phyloP scores from a whole-genome alignment of 1,140 invertebrate genomes.

The Lerema accius region DNA sequence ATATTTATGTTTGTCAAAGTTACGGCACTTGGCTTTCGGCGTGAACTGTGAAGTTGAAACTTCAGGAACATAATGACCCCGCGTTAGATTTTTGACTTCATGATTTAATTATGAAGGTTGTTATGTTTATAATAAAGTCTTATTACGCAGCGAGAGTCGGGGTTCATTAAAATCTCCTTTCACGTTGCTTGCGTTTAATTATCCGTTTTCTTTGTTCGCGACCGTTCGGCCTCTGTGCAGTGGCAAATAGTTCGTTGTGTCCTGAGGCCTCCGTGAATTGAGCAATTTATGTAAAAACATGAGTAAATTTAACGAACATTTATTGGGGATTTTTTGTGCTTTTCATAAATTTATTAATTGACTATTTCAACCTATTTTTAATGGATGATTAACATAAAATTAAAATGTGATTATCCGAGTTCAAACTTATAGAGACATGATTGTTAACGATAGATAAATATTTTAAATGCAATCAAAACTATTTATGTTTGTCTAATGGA shows the following conservation, averaged over 20 bases:
- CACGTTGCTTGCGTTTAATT: slow-evolving; percentile 72
- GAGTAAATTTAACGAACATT: not conserved
- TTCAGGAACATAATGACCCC: slow-evolving; percentile 8
- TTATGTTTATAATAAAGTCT: slow-evolving; percentile 73
- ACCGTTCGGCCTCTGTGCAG: slow-evolving; percentile 56
- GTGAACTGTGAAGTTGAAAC: not conserved
- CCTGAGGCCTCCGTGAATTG: slow-evolving; percentile 33
- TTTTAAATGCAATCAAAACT: too few relatives aligned
- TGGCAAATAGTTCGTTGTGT: slow-evolving; percentile 56
- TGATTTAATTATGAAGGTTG: slow-evolving; percentile 65
- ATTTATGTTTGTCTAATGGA: too few relatives aligned
- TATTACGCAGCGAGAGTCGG: slow-evolving; percentile 66
- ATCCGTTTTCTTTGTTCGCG: slow-evolving; percentile 76
- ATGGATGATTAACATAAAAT: too few relatives aligned
- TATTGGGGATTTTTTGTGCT: too few relatives aligned
- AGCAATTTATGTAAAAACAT: slow-evolving; percentile 32
- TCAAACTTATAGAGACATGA: too few relatives aligned
- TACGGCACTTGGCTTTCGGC: too few relatives aligned
- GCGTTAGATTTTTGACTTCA: slow-evolving; percentile 45
- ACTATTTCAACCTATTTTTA: too few relatives aligned
- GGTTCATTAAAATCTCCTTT: slow-evolving; percentile 78
- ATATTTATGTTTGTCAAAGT: too few relatives aligned
- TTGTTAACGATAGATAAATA: too few relatives aligned
- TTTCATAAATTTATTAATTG: too few relatives aligned
- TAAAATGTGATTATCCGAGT: too few relatives aligned